A percentile compares a stretch with the other conserved stretches of the same genome.
Conservation (phyloP, 2,797 vertebrate genomes). For the Phaenicophaeus curvirostris region DNA sequence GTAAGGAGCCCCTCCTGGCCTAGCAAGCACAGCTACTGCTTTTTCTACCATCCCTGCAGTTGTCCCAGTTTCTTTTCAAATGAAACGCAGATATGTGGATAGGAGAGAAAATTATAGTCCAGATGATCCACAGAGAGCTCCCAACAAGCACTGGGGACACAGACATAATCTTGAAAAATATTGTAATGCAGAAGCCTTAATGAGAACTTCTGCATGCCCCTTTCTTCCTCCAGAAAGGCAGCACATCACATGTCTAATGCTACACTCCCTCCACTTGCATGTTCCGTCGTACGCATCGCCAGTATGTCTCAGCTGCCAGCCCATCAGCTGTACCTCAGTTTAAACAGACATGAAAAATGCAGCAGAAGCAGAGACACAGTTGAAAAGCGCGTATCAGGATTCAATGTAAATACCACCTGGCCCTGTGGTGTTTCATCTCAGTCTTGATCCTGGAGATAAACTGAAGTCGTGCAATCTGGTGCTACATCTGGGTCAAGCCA, state of each 20-base stretch:
- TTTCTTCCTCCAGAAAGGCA: background rate
- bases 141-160: background rate
- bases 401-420: background rate
- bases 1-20: background rate
- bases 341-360: background rate
- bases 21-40: background rate
- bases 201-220: background rate
- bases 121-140: background rate
- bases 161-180: background rate
- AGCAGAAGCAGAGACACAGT: background rate
- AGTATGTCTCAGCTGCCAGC: background rate
- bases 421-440: background rate
- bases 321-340: background rate
- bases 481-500: background rate
- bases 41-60: background rate
- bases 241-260: accelerated
- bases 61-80: background rate
- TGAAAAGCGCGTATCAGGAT: background rate
- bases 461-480: background rate
- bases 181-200: background rate
- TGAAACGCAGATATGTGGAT: background rate
- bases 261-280: background rate
- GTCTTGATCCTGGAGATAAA: background rate
- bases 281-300: background rate
- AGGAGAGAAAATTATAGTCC: background rate